Conservation (phyloP, 1,140 invertebrate genomes). For the Dinoponera quadriceps region DNA sequence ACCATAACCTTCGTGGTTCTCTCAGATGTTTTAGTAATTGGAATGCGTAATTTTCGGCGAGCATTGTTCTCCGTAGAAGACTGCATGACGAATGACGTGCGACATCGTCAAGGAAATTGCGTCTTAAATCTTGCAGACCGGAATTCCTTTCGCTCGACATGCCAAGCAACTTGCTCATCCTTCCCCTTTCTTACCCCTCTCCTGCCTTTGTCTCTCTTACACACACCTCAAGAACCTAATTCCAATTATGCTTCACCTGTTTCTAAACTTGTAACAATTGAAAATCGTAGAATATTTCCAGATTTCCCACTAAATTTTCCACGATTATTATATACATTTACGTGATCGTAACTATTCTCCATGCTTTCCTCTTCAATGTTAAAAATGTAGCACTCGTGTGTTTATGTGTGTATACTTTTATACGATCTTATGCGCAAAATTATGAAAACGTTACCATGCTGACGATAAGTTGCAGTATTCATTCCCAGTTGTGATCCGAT, state of each 20-base stretch:
- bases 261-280: background rate
- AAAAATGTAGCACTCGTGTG: background rate
- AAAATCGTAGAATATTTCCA: too few relatives aligned
- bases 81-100: constrained; percentile 74
- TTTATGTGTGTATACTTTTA: background rate
- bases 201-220: background rate
- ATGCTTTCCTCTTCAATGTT: too few relatives aligned
- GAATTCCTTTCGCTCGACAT: constrained; percentile 68
- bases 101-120: constrained; percentile 76
- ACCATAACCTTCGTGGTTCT: constrained; percentile 53
- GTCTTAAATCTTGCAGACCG: constrained; percentile 75
- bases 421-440: background rate
- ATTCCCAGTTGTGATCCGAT: background rate
- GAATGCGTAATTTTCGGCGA: constrained; percentile 76
- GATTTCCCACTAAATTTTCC: background rate
- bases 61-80: constrained; percentile 66
- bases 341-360: background rate
- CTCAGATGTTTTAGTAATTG: constrained; percentile 74
- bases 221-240: background rate
- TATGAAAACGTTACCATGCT: background rate
- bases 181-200: background rate
- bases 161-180: constrained; percentile 26
- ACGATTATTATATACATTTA: background rate
- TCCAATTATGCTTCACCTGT: background rate
- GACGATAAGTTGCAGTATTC: background rate